Evolutionary conservation across 2,888 invertebrate species (phyloP).

Genomic region (Ectobius pallidus): DNA sequence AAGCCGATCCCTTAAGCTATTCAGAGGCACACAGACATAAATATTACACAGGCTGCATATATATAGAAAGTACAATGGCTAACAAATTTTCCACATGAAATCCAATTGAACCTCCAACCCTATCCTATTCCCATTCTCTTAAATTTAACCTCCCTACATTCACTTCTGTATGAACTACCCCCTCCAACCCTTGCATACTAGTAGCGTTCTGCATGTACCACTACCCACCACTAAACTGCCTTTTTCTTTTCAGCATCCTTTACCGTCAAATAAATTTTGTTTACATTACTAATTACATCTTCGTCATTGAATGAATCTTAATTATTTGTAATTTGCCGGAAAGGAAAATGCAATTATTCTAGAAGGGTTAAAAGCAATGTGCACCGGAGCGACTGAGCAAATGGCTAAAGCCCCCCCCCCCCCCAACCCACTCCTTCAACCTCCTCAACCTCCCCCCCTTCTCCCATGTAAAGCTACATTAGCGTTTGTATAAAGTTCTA

Average conservation of each 20-base stretch:
- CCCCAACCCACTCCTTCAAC: not conserved
- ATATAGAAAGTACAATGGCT: constrained; percentile 31
- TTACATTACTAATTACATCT: constrained; percentile 44
- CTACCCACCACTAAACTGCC: constrained; percentile 28
- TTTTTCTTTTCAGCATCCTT: constrained; percentile 37
- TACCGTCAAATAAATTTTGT: constrained; percentile 42
- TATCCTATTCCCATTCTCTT: constrained; percentile 23
- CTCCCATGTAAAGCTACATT: constrained; percentile 31
- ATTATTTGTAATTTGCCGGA: constrained; percentile 44
- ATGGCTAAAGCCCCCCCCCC: constrained; percentile 27
- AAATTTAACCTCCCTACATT: constrained; percentile 29
- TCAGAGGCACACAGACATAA: not conserved
- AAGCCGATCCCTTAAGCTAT: constrained; percentile 26
- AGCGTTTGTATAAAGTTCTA: constrained; percentile 40
- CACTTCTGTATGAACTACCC: constrained; percentile 21
- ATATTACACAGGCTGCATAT: constrained; percentile 15
- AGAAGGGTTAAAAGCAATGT: constrained; percentile 39
- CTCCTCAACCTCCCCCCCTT: not conserved
- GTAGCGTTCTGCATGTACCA: constrained; percentile 24
- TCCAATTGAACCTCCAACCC: constrained; percentile 34
- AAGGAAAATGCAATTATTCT: constrained; percentile 44
- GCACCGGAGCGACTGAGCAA: constrained; percentile 36
- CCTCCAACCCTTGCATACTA: constrained; percentile 8
- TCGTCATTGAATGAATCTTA: constrained; percentile 45
- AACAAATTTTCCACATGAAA: constrained; percentile 41